phyloP scores from a whole-genome alignment of 2,888 invertebrate species.

The Camponotus fellah region DNA sequence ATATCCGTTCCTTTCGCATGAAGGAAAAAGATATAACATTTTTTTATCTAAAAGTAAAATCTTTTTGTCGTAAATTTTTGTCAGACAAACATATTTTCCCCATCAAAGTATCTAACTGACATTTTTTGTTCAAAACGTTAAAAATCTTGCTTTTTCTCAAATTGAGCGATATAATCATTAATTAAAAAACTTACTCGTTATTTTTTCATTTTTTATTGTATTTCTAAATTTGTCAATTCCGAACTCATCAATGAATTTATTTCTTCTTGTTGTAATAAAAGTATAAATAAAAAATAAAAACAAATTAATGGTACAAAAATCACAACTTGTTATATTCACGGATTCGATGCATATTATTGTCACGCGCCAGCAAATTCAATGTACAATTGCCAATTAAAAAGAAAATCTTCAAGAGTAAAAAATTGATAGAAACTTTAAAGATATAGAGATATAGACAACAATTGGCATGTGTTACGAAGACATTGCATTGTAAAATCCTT shows the following conservation, averaged over 20 bases:
- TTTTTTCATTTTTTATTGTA: not conserved
- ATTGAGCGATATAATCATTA: not conserved
- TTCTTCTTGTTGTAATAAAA: conserved; percentile 4
- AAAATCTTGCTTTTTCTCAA: not conserved
- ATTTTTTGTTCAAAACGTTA: not conserved
- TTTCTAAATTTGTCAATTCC: not conserved
- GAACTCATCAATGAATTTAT: not conserved
- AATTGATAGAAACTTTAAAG: conserved; percentile 3
- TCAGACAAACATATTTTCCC: not conserved
- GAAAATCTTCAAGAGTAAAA: conserved; percentile 30
- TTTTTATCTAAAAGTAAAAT: not conserved
- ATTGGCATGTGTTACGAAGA: not conserved
- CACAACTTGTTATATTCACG: not conserved
- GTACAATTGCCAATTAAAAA: conserved; percentile 21
- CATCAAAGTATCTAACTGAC: not conserved
- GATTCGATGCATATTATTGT: not conserved
- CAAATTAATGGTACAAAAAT: not conserved
- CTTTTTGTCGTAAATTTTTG: not conserved
- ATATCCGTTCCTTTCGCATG: not conserved
- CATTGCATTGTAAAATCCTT: not conserved
- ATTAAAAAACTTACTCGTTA: not conserved
- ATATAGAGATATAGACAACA: not conserved
- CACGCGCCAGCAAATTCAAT: not conserved
- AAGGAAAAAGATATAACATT: not conserved
- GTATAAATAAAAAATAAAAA: conserved; percentile 11